Evolutionary conservation across 2,113 vertebrate genomes (phyloP).

Genomic region (Arizona elegans): DNA sequence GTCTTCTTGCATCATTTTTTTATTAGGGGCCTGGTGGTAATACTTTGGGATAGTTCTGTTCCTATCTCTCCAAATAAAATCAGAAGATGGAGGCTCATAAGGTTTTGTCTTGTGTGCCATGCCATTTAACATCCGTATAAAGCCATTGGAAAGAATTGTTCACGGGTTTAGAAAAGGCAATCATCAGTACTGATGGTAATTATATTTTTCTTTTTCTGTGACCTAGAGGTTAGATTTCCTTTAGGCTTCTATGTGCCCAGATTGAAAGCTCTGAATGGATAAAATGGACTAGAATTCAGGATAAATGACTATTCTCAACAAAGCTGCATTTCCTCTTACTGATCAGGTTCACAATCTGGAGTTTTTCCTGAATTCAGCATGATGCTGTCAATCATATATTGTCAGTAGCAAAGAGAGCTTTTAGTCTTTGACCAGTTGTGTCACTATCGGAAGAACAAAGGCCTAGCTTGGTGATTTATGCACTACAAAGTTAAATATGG

Average conservation of each 20-base stretch:
- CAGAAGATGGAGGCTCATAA: neutral
- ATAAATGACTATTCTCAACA: neutral
- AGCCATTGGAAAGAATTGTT: neutral
- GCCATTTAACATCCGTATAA: neutral
- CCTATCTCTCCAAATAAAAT: neutral
- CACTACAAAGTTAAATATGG: neutral
- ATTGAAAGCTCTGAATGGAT: neutral
- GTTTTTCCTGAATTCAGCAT: neutral
- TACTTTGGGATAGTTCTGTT: neutral
- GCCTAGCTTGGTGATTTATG: neutral
- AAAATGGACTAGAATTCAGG: neutral
- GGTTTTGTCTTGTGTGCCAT: neutral
- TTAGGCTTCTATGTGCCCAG: neutral
- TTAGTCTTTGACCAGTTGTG: neutral
- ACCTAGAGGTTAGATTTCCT: neutral
- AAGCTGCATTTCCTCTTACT: neutral
- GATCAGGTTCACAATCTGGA: neutral
- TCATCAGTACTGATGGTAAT: neutral
- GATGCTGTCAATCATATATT: neutral
- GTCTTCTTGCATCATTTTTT: neutral
- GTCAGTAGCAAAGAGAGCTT: neutral
- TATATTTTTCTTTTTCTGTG: neutral
- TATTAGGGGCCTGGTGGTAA: neutral
- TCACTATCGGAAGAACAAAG: neutral
- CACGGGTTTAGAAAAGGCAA: neutral